Percentiles rank a stretch among this genome's conserved stretches.
phyloP scores from a whole-genome alignment of 2,797 vertebrate genomes.

The Australoheros facetus region DNA sequence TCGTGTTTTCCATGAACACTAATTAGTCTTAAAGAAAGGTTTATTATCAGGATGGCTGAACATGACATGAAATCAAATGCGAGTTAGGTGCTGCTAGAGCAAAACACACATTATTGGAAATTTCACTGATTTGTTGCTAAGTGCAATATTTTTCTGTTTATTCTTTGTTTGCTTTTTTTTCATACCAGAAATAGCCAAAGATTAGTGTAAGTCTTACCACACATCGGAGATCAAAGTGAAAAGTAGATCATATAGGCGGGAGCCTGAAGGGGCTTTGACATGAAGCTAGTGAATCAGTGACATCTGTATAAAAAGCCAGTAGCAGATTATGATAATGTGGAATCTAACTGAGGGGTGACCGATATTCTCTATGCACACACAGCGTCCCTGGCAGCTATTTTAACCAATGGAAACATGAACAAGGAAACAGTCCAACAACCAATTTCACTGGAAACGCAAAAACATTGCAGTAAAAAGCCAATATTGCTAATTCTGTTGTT shows the following conservation, averaged over 20 bases:
- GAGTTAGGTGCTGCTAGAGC: conserved; percentile 1
- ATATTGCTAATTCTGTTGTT: not conserved
- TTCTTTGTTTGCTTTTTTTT: not conserved
- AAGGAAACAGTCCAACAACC: conserved; percentile 33
- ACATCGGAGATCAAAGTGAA: conserved; percentile 62
- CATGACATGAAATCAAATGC: conserved; percentile 52
- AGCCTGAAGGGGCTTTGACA: conserved; percentile 71
- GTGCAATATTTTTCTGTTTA: not conserved
- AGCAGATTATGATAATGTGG: conserved; percentile 80
- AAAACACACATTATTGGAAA: conserved; percentile 9
- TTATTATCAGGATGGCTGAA: conserved; percentile 37
- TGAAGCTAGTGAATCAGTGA: conserved; percentile 65
- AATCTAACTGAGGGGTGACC: conserved; percentile 72
- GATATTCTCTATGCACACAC: conserved; percentile 62
- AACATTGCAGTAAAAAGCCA: not conserved
- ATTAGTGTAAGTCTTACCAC: conserved; percentile 55
- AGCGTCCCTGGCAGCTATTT: conserved; percentile 63
- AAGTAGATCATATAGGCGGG: conserved; percentile 60
- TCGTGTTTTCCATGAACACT: conserved; percentile 47
- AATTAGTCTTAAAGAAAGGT: conserved; percentile 67
- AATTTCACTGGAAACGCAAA: conserved; percentile 19
- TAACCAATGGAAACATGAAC: conserved; percentile 55
- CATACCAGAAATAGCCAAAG: conserved; percentile 51
- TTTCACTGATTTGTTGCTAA: conserved; percentile 3
- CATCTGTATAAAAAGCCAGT: conserved; percentile 74